Evolutionary conservation across 2,888 invertebrate species (phyloP), one percentile per base, ranked within the genome.

Genomic region (Rutpela maculata): DNA sequence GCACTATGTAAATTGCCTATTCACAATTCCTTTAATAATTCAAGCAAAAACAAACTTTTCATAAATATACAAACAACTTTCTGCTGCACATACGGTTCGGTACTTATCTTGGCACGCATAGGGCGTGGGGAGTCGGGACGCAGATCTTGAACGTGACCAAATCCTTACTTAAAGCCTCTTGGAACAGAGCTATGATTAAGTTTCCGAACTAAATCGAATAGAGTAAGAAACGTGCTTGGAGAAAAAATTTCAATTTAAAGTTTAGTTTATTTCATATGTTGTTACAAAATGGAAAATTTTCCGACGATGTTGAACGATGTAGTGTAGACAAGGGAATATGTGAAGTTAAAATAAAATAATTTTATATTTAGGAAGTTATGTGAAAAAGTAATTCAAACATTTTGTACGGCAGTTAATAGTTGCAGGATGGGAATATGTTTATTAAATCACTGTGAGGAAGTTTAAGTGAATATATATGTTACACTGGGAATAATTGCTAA

Each of bases 41-140:
- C 67, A 67, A n/a, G n/a, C 59, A 19, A 22, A 15, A 55, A 67
- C 11, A 55, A 67, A 67, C 50, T 67, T 56, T 56, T 56, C 67
- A 56, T 67, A 55, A 67, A 55, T 55, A 67, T 55, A 26, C 43
- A 26, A 67, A 55, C 55, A 67, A 67, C 22, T 67, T 26, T 59
- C 0, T 22, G 31, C n/a, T 67, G 26, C 55, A 67, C 50, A 66
- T 38, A 67, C 26, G 67, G 55, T 55, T 67, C n/a, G 55, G 55
- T 15, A 67, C 22, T 67, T 55, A 67, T 67, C 43, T 43, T 15
- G n/a, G 50, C 50, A 50, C 50, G 50, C 50, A 50, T n/a, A 50
- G n/a, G n/a, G 50, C 50, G 50, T 15, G 15, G n/a, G 17, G 50
- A n/a, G n/a, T 50, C n/a, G n/a, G 50, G 50, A 15, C 50, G 50